phyloP scores from a whole-genome alignment of 2,113 vertebrate species.

The Saguinus imperator region DNA sequence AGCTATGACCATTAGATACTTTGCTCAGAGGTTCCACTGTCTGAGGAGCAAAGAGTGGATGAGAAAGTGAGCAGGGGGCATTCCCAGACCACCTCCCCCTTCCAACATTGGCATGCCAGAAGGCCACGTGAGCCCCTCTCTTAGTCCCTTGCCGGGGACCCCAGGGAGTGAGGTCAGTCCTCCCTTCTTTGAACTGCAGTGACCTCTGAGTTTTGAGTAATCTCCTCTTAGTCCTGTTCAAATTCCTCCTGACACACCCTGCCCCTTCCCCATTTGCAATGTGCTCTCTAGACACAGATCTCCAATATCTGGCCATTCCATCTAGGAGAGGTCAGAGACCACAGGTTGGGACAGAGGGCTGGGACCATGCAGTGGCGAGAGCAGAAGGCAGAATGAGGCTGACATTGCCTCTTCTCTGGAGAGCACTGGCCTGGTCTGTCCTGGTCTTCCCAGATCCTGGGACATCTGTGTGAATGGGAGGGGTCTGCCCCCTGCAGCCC shows the following conservation, averaged over 20 bases:
- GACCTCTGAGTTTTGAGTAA: background rate
- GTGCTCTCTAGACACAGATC: background rate
- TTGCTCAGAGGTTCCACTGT: background rate
- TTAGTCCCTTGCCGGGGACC: background rate
- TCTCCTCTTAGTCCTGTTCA: background rate
- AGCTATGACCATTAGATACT: background rate
- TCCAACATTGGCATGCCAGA: background rate
- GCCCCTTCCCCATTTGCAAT: background rate
- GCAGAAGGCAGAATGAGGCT: background rate
- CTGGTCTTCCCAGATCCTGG: background rate
- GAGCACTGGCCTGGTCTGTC: background rate
- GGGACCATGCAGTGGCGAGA: background rate
- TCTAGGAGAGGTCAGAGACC: background rate
- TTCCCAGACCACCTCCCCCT: background rate
- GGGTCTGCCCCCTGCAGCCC: background rate
- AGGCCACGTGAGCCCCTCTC: background rate
- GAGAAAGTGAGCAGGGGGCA: background rate
- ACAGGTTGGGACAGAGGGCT: background rate
- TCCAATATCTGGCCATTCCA: background rate
- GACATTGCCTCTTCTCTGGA: background rate
- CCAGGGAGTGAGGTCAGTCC: background rate
- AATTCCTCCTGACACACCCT: background rate
- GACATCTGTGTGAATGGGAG: background rate
- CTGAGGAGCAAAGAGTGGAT: background rate
- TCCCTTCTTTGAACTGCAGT: background rate